Conservation (phyloP, 2,113 vertebrate genomes). For the Tenrec ecaudatus region DNA sequence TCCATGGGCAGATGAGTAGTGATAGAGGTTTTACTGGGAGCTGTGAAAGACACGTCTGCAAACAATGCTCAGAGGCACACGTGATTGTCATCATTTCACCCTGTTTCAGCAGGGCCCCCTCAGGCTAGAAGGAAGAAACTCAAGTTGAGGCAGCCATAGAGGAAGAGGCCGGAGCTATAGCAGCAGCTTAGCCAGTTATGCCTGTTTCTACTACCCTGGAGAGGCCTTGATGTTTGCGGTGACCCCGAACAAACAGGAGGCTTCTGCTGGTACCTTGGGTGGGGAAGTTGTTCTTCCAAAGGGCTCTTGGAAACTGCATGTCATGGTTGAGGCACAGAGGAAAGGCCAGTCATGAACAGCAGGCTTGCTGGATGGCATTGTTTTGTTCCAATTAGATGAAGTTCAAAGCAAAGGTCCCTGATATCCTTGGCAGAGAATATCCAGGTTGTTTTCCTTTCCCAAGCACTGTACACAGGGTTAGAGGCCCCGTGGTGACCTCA, state of each 20-base stretch:
- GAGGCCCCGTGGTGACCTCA: not conserved
- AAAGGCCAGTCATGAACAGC: not conserved
- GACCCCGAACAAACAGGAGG: not conserved
- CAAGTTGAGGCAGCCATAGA: fast-evolving
- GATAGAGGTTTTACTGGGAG: not conserved
- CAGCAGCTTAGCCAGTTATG: not conserved
- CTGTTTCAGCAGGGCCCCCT: not conserved
- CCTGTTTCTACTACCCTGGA: not conserved
- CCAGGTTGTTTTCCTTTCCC: constrained; percentile 31
- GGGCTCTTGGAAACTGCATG: not conserved
- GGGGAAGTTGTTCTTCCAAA: not conserved
- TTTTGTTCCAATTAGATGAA: constrained; percentile 53
- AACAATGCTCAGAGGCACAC: not conserved
- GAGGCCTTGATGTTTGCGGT: not conserved
- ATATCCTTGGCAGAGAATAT: constrained; percentile 19
- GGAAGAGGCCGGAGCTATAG: too few relatives aligned
- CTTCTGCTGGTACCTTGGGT: not conserved
- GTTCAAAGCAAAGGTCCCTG: constrained; percentile 62
- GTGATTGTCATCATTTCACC: not conserved
- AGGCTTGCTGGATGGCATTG: not conserved
- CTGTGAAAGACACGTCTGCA: not conserved
- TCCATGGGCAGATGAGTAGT: not conserved
- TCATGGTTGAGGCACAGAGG: not conserved
- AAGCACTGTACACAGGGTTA: constrained; percentile 60
- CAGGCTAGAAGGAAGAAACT: not conserved